Percentiles rank a stretch among this genome's conserved stretches.
These are phyloP conservation scores for Malachius bipustulatus DNA, from an alignment of 2,888 invertebrate genomes.

Conservation along the genomic window DNA sequence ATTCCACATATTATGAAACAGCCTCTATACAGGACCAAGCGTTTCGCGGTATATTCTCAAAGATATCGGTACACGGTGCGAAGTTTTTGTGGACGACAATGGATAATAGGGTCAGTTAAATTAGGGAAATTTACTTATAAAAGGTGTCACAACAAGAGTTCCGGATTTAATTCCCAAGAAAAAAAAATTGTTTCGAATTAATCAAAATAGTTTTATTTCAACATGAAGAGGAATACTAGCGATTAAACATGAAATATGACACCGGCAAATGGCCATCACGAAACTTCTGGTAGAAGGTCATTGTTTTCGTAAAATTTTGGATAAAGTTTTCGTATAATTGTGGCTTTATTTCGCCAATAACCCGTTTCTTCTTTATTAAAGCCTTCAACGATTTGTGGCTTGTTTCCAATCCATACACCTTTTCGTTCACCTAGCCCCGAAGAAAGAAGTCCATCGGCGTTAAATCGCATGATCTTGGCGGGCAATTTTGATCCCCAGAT, in stretches of 20 bases:
- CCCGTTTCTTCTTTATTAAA: no score
- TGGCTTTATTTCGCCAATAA: neutral
- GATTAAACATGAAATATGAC: neutral
- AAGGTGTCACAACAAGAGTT: slow-evolving; percentile 1
- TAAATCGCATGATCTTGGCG: slow-evolving; percentile 3
- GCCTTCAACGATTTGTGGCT: slow-evolving; percentile 1
- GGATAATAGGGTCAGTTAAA: no score
- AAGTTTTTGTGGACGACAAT: no score
- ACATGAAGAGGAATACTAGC: slow-evolving; percentile 1
- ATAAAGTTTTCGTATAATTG: neutral
- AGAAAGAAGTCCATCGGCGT: neutral
- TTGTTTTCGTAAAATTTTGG: slow-evolving; percentile 2
- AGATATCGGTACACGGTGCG: no score
- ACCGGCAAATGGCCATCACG: slow-evolving; percentile 2
- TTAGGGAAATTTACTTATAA: no score
- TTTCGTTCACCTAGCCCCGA: neutral
- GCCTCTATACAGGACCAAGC: no score
- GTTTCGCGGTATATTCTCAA: no score
- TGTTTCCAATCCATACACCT: neutral
- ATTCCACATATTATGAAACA: no score
- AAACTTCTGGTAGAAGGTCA: slow-evolving; percentile 1
- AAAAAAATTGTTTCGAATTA: neutral
- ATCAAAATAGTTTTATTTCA: neutral
- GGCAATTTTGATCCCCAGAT: slow-evolving; percentile 1
- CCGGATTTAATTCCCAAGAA: slow-evolving; percentile 1